Conservation (phyloP, 2,888 invertebrate genomes). For the Drosophila pegasa region DNA sequence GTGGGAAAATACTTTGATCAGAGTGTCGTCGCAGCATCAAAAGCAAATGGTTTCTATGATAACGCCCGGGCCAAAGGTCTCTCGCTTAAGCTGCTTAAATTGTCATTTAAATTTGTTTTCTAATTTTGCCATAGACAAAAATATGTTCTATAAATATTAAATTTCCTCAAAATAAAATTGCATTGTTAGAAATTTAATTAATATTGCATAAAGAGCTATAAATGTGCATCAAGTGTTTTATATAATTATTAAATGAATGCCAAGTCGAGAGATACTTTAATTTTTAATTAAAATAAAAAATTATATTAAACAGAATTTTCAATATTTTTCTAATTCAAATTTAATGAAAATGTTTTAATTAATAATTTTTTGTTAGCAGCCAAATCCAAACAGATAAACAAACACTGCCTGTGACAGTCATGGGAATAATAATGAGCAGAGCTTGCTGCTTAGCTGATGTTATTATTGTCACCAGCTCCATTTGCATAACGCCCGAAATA, state of each 20-base stretch:
- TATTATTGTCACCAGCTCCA: conserved; percentile 25
- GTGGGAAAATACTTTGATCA: conserved; percentile 27
- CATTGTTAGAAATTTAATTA: background rate
- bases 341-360: background rate
- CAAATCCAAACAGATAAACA: background rate
- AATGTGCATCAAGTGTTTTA: background rate
- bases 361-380: background rate
- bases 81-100: conserved; percentile 33
- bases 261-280: background rate
- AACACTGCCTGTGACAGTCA: background rate
- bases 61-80: background rate
- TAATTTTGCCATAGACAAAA: background rate
- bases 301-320: background rate
- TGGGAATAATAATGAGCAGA: conserved; percentile 9
- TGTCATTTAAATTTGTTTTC: conserved; percentile 6
- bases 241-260: background rate
- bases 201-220: background rate
- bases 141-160: background rate
- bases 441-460: background rate
- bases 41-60: conserved; percentile 9
- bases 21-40: conserved; percentile 8
- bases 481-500: conserved; percentile 48
- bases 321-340: background rate
- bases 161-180: background rate
- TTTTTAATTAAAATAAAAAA: background rate